phyloP scores from a whole-genome alignment of 2,113 vertebrate genomes.

The Actenoides lindsayi region DNA sequence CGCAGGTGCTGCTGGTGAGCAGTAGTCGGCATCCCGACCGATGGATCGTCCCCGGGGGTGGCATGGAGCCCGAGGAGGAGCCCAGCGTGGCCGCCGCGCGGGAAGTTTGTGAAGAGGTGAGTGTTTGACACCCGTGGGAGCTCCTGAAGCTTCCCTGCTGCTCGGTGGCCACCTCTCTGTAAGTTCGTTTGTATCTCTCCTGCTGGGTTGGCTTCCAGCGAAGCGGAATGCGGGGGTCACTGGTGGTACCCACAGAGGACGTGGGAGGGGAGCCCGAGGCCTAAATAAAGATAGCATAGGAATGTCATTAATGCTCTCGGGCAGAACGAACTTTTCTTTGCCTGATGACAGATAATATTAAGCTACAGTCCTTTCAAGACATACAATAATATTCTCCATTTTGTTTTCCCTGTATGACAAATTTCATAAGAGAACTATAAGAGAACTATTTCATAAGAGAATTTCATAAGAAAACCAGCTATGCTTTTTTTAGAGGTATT shows the following conservation, averaged over 20 bases:
- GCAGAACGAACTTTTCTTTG: not conserved
- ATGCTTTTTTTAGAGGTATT: not conserved
- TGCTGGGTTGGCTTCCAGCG: not conserved
- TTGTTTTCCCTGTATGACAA: not conserved
- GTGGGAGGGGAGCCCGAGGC: not conserved
- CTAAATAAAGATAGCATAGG: not conserved
- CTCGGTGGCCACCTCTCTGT: accelerated
- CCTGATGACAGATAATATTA: not conserved
- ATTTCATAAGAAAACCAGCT: not conserved
- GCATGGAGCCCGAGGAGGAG: constrained; percentile 98
- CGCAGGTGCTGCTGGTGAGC: constrained; percentile 94
- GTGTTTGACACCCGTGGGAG: not conserved
- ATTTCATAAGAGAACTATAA: not conserved
- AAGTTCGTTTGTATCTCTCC: accelerated
- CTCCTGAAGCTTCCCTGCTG: not conserved
- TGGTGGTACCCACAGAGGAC: not conserved
- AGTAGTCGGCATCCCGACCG: constrained; percentile 96
- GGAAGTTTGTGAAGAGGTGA: constrained; percentile 97
- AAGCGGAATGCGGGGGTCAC: not conserved
- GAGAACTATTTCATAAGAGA: not conserved
- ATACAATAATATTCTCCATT: not conserved
- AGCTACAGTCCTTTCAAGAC: not conserved
- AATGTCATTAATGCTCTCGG: not conserved
- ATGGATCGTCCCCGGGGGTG: constrained; percentile 98
- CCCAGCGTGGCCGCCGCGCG: constrained; percentile 89